Percentiles rank a stretch among this genome's conserved stretches.
Evolutionary conservation across 2,113 vertebrate species (phyloP).

Genomic region (Turnix velox): DNA sequence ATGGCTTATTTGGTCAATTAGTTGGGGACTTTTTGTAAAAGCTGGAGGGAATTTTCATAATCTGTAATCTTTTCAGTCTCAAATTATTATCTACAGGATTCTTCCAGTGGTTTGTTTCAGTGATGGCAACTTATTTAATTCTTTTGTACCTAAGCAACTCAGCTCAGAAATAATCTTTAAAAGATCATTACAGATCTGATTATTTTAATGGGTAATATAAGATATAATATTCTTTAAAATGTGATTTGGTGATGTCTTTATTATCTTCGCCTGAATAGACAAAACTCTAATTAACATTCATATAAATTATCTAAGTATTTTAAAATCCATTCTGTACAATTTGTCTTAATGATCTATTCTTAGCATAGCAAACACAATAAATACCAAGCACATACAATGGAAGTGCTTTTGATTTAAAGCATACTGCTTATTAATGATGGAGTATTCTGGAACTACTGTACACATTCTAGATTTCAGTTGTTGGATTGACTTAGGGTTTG

Average conservation of each 20-base stretch:
- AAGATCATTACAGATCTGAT: neutral
- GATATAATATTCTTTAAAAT: neutral
- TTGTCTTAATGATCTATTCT: slow-evolving; percentile 34
- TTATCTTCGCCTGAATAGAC: neutral
- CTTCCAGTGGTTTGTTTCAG: neutral
- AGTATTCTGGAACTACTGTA: neutral
- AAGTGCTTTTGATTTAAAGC: slow-evolving; percentile 11
- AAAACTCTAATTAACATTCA: slow-evolving; percentile 52
- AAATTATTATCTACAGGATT: neutral
- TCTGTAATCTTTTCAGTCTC: neutral
- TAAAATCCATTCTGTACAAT: slow-evolving; percentile 41
- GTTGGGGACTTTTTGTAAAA: neutral
- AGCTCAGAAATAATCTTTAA: neutral
- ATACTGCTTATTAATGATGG: neutral
- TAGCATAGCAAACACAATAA: neutral
- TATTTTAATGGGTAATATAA: neutral
- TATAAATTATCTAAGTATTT: slow-evolving; percentile 46
- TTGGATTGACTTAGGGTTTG: neutral
- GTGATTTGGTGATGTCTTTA: neutral
- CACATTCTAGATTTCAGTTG: neutral
- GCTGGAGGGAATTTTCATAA: neutral
- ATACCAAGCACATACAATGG: neutral
- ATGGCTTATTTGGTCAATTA: neutral
- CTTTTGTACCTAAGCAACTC: neutral
- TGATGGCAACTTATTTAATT: neutral